These are phyloP conservation scores for Coregonus suidteri DNA, from an alignment of 2,797 vertebrate species.

Conservation along the genomic window DNA sequence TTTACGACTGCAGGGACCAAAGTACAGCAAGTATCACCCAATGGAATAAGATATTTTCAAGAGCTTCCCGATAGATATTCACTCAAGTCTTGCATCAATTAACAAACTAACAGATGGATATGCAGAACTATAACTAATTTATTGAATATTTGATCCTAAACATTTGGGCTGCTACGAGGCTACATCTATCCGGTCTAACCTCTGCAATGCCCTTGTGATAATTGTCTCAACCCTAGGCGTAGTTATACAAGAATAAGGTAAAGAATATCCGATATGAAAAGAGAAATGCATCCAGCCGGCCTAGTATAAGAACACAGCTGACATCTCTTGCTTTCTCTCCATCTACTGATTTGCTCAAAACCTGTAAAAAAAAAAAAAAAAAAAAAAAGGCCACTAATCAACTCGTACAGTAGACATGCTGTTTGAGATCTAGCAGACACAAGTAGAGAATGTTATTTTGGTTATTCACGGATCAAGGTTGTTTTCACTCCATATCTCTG, in stretches of 20 bases:
- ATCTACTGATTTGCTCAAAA: background rate
- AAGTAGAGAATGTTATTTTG: background rate
- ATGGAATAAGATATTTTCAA: conserved; percentile 8
- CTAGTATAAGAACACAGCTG: background rate
- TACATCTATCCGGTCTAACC: background rate
- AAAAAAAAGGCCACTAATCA: background rate
- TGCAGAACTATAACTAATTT: background rate
- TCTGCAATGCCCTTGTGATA: background rate
- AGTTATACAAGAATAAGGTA: background rate
- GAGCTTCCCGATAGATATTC: background rate
- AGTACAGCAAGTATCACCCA: conserved; percentile 35
- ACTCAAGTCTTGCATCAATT: conserved; percentile 6
- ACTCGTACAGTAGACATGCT: background rate
- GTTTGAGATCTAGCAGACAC: background rate
- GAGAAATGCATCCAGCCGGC: background rate
- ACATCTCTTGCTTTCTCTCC: background rate
- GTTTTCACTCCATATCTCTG: no score
- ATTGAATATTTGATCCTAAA: background rate
- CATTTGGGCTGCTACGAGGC: background rate
- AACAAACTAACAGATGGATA: background rate
- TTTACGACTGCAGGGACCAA: conserved; percentile 19
- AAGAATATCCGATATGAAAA: background rate
- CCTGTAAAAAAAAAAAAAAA: no score
- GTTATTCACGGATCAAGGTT: no score
- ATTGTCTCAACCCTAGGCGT: background rate